Conservation (phyloP, 2,888 invertebrate species). For the Latrodectus hesperus region DNA sequence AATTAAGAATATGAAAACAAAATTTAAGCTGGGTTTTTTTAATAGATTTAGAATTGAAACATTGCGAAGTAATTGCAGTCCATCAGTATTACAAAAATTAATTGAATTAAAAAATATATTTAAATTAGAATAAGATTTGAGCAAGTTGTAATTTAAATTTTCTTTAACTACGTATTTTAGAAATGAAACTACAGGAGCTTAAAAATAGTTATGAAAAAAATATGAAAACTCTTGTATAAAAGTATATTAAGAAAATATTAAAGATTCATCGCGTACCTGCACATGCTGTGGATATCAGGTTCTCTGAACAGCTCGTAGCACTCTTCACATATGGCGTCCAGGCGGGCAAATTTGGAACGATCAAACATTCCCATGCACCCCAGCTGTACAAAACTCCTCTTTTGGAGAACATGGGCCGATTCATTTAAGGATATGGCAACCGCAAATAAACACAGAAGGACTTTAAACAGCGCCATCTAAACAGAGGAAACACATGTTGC, state of each 20-base stretch:
- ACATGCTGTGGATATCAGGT: slow-evolving; percentile 51
- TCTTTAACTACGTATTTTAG: too few species aligned
- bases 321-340: slow-evolving; percentile 65
- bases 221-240: background rate
- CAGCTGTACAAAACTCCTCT: slow-evolving; percentile 62
- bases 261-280: slow-evolving; percentile 39
- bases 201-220: background rate
- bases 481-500: background rate
- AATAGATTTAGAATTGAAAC: too few species aligned
- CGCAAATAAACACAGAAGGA: slow-evolving; percentile 53
- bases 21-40: too few species aligned
- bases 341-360: slow-evolving; percentile 58
- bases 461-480: slow-evolving; percentile 56
- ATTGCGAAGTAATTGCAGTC: too few species aligned
- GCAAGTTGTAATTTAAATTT: too few species aligned
- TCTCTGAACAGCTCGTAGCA: slow-evolving; percentile 67
- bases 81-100: too few species aligned
- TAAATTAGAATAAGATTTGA: too few species aligned
- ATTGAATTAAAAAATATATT: background rate
- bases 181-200: too few species aligned
- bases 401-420: slow-evolving; percentile 56
- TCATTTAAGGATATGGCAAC: slow-evolving; percentile 45
- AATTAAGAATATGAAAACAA: too few species aligned
- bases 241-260: background rate
- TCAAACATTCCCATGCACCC: slow-evolving; percentile 68